phyloP scores from a whole-genome alignment of 1,140 invertebrate species.

The Caenorhabditis briggsae region DNA sequence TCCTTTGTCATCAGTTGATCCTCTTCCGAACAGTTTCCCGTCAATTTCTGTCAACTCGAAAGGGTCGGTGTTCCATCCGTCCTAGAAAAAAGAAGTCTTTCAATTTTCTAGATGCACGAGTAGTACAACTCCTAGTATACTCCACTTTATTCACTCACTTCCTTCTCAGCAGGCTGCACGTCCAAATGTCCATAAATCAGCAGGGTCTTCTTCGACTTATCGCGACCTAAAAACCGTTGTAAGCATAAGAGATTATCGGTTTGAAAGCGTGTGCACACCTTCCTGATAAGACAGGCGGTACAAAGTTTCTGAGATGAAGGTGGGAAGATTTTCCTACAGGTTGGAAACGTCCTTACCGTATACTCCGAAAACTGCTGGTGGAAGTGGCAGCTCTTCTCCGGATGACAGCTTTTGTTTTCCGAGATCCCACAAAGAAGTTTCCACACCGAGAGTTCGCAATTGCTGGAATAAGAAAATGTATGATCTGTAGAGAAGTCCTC shows the following conservation, averaged over 20 bases:
- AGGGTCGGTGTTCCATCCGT: slow-evolving; percentile 96
- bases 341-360: slow-evolving; percentile 82
- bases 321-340: neutral
- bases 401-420: neutral
- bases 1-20: slow-evolving; percentile 92
- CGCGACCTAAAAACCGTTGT: slow-evolving; percentile 75
- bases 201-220: slow-evolving; percentile 87
- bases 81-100: slow-evolving; percentile 79
- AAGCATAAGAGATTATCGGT: neutral
- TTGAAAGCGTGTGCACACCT: neutral
- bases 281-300: slow-evolving; percentile 15
- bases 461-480: slow-evolving; percentile 18
- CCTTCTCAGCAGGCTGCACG: slow-evolving; percentile 89
- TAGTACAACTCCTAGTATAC: neutral
- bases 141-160: slow-evolving; percentile 12
- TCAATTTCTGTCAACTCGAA: slow-evolving; percentile 90
- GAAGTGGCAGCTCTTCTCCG: slow-evolving; percentile 83
- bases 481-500: neutral
- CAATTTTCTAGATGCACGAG: neutral
- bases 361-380: slow-evolving; percentile 88
- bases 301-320: slow-evolving; percentile 14
- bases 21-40: slow-evolving; percentile 91
- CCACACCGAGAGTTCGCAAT: slow-evolving; percentile 15
- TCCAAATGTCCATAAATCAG: slow-evolving; percentile 97
- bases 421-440: slow-evolving; percentile 48